Evolutionary conservation across 64 coral and sea anemone genomes (phyloP).

Genomic region (Cladopsammia gracilis): DNA sequence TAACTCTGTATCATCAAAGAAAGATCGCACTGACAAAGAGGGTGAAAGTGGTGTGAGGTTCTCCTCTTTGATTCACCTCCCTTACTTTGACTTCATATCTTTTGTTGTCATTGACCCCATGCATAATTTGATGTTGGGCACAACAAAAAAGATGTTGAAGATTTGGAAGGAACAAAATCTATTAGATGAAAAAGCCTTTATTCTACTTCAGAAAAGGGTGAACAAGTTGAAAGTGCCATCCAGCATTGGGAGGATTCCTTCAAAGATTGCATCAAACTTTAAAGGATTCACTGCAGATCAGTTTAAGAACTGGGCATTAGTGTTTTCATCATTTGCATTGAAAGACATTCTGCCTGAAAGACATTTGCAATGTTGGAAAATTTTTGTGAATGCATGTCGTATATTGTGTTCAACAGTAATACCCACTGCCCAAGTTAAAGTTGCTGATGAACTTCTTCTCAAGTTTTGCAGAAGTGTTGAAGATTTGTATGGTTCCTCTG

Average conservation of each 20-base stretch:
- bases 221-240: slow-evolving; percentile 37
- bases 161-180: neutral
- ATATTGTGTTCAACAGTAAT: slow-evolving; percentile 46
- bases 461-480: slow-evolving; percentile 42
- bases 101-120: slow-evolving; percentile 53
- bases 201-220: slow-evolving; percentile 2
- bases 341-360: slow-evolving; percentile 30
- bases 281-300: slow-evolving; percentile 65
- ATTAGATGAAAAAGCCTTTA: slow-evolving; percentile 35
- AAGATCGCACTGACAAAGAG: neutral
- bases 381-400: slow-evolving; percentile 54
- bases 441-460: slow-evolving; percentile 43
- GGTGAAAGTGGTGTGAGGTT: neutral
- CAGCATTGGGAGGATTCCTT: slow-evolving; percentile 22
- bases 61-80: slow-evolving; percentile 37
- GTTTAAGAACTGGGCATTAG: slow-evolving; percentile 56
- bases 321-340: slow-evolving; percentile 44
- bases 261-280: slow-evolving; percentile 57
- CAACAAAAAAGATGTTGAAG: slow-evolving; percentile 48
- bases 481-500: slow-evolving; percentile 8
- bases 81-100: slow-evolving; percentile 37
- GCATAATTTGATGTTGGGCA: slow-evolving; percentile 54
- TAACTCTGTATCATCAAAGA: slow-evolving; percentile 7
- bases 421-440: neutral
- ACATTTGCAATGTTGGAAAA: slow-evolving; percentile 51